Base-by-base conservation (phyloP, 2,113 vertebrate species). In the Dryoscopus gambensis region DNA sequence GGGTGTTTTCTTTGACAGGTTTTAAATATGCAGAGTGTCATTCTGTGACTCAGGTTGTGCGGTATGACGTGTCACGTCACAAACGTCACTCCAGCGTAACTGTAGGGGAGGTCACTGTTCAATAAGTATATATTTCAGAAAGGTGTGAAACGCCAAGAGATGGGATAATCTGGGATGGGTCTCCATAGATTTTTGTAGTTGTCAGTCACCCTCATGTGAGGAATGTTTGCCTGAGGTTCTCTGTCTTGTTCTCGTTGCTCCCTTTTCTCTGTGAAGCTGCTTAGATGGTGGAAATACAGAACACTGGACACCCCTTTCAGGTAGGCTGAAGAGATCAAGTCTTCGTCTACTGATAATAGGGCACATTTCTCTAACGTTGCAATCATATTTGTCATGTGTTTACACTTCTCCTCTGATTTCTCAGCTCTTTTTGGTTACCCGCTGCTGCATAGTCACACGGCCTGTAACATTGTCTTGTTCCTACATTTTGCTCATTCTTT, bases 1-100 rank as follows among this genome's bases (percentile, higher is more conserved):
- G 15, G 20, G 23, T 33, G 10, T 53, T 82, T 64, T 25, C 49
- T 73, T 42, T 42, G 46, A 11, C 10, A 37, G 57, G 19, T 50
- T 78, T 92, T 37, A 31, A 53, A 35, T 55, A 25, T 2, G 20
- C 10, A 12, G 20, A 33, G 33, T 42, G 13, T 33, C 8, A 19
- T 37, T 64, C 12, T 37, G 0, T 15, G 9, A 4, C 10, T 60
- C 2, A 5, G 23, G 5, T 35, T 56, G 20, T 2, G 0, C 39
- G 67, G 19, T 62, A 1, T 31, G 37, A 59, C 1, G 2, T 15
- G 17, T 20, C 15, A 4, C 5, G 20, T 53, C 31, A 30, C 12
- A 39, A 30, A 37, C 27, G 28, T 39, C 39, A 28, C 71, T 74
- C 15, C 21, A 24, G 14, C 6, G 5, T 6, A 30, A 8, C 53